Evolutionary conservation across 2,888 invertebrate genomes (phyloP), one percentile per base, ranked within the genome.

Genomic region (Acanthococcus lagerstroemiae): DNA sequence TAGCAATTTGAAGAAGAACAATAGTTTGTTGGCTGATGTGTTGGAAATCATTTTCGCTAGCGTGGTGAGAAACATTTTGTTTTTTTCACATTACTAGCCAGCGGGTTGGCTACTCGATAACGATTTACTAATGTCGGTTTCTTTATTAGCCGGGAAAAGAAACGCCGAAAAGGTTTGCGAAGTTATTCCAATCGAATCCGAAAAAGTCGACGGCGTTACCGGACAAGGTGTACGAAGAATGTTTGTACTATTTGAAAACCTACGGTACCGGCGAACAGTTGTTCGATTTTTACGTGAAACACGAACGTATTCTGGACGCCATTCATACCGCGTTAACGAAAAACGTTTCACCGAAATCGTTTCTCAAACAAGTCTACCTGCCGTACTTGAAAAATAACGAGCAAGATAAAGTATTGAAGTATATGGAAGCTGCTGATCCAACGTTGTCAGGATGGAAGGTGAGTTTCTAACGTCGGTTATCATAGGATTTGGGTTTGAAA

Each of bases 241-340:
- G 89, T 72, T 76, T 90, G 1, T 89, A 86, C 75, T 95, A 94
- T 75, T 78, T 94, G 3, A 80, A 82, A 3, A 85, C 83, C 67
- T 94, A 92, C 73, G 93, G 91, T 0, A 86, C 85, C 3, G 85
- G 86, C 72, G 78, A 82, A 0, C 84, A 86, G 9, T 82, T 88
- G 65, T 80, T 92, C 61, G 82, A 83, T 67, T 93, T 92, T 74
- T 85, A 86, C 70, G 80, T 90, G 71, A 84, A 84, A 67, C 85
- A 90, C 70, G 83, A 84, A 15, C 84, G 85, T 70, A 77, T 87
- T 70, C 76, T 78, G 5, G 84, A 85, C 60, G 87, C 66, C 7
- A 77, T 90, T 7, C 78, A 80, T 63, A 88, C 88, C 72, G 83
- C 87, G 61, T 77, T 84, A 17, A 83, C 86, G 22, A 85, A 87